Evolutionary conservation across 2,888 invertebrate species (phyloP).

Genomic region (Nomada ferruginata): DNA sequence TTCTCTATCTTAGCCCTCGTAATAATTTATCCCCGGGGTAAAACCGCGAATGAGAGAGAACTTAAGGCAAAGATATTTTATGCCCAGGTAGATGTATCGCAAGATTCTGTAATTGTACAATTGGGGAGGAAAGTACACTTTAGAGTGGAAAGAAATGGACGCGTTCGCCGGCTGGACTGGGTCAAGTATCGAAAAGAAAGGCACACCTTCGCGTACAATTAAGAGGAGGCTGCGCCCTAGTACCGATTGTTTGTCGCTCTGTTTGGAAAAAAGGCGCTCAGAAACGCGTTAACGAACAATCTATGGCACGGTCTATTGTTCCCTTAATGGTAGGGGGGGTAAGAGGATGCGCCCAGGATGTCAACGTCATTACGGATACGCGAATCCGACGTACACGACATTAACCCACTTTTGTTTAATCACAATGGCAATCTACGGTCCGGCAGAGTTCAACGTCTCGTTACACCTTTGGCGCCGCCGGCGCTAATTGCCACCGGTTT

Average conservation of each 20-base stretch:
- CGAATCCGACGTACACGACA: constrained; percentile 68
- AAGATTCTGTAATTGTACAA: too few relatives aligned
- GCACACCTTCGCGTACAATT: constrained; percentile 70
- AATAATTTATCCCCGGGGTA: background rate
- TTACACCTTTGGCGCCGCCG: constrained; percentile 56
- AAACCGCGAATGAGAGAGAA: too few relatives aligned
- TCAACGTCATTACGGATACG: constrained; percentile 74
- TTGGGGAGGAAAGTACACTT: background rate
- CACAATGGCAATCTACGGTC: constrained; percentile 72
- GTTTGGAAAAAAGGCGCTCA: constrained; percentile 42
- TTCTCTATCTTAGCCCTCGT: background rate
- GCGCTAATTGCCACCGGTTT: constrained; percentile 49
- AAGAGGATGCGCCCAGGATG: constrained; percentile 68
- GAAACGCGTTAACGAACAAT: constrained; percentile 71
- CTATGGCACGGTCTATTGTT: constrained; percentile 70
- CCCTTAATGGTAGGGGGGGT: constrained; percentile 60
- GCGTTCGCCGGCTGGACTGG: background rate
- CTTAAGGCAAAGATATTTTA: too few relatives aligned
- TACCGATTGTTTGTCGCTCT: constrained; percentile 68
- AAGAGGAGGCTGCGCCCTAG: constrained; percentile 74
- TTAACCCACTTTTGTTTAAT: constrained; percentile 78
- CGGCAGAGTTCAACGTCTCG: constrained; percentile 69
- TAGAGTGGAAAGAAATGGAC: background rate
- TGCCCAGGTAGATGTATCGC: too few relatives aligned
- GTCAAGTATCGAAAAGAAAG: constrained; percentile 45